These are phyloP conservation scores for Chunga burmeisteri DNA, from an alignment of 2,113 vertebrate species.

Conservation along the genomic window DNA sequence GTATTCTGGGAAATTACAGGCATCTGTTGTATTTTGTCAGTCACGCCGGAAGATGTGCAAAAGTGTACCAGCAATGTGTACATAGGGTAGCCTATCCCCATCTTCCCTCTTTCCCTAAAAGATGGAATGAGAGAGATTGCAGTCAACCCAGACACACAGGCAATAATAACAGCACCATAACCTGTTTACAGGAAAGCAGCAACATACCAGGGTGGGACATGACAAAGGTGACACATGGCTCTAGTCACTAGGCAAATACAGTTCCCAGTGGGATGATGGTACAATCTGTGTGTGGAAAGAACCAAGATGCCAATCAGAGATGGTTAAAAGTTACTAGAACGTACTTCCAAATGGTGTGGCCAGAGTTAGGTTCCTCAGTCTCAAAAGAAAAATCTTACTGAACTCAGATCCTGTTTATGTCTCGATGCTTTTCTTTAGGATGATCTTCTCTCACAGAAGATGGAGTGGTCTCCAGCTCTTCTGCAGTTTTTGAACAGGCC, in stretches of 20 bases:
- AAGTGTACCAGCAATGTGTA: background rate
- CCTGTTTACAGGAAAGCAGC: background rate
- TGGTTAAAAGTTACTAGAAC: background rate
- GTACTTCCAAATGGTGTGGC: background rate
- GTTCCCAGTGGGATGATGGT: background rate
- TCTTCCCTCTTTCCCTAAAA: background rate
- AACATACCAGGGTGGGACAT: background rate
- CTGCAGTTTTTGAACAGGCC: background rate
- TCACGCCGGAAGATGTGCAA: background rate
- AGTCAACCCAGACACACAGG: background rate
- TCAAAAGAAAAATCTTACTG: background rate
- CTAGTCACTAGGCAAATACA: background rate
- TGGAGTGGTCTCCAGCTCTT: background rate
- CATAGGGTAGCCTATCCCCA: background rate
- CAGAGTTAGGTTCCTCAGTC: background rate
- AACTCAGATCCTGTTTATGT: background rate
- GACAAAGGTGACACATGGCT: background rate
- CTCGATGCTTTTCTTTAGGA: background rate
- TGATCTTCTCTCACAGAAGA: background rate
- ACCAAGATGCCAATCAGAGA: background rate
- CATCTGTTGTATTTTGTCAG: background rate
- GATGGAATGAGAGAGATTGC: background rate
- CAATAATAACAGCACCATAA: background rate
- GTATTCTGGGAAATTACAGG: background rate
- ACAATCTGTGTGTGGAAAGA: background rate